Conservation (phyloP, 2,113 vertebrate species). For the Dasyornis broadbenti region DNA sequence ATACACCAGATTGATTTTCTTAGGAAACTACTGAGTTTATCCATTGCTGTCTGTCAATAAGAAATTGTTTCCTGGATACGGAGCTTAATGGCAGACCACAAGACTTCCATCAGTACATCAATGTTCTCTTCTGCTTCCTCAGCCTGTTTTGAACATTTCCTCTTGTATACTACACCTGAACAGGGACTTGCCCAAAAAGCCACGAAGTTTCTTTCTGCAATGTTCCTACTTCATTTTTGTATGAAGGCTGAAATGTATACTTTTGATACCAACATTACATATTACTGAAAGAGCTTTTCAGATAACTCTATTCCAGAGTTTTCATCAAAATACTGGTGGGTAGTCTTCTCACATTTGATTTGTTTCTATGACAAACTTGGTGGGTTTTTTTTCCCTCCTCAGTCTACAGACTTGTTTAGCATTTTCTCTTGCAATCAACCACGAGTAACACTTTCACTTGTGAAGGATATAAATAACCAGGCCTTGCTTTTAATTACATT, state of each 20-base stretch:
- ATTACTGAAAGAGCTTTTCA: not conserved
- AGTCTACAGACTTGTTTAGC: not conserved
- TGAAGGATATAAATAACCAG: not conserved
- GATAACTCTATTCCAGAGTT: not conserved
- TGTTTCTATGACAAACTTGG: not conserved
- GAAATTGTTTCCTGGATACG: not conserved
- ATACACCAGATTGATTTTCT: not conserved
- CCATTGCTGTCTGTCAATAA: not conserved
- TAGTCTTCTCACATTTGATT: not conserved
- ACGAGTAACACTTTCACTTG: not conserved
- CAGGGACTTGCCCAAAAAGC: not conserved
- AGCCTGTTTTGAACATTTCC: not conserved
- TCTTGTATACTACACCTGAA: not conserved
- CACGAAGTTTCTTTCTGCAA: not conserved
- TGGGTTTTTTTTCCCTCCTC: not conserved
- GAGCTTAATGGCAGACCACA: not conserved
- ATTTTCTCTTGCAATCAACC: not conserved
- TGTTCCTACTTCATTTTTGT: not conserved
- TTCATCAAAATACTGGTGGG: rapidly evolving
- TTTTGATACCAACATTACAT: not conserved
- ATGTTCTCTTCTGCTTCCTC: not conserved
- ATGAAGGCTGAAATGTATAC: not conserved
- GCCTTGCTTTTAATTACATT: not conserved
- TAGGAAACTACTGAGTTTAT: not conserved
- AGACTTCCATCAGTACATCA: not conserved